Base-by-base conservation (phyloP, 2,797 vertebrate genomes). In the Anomalospiza imberbis region DNA sequence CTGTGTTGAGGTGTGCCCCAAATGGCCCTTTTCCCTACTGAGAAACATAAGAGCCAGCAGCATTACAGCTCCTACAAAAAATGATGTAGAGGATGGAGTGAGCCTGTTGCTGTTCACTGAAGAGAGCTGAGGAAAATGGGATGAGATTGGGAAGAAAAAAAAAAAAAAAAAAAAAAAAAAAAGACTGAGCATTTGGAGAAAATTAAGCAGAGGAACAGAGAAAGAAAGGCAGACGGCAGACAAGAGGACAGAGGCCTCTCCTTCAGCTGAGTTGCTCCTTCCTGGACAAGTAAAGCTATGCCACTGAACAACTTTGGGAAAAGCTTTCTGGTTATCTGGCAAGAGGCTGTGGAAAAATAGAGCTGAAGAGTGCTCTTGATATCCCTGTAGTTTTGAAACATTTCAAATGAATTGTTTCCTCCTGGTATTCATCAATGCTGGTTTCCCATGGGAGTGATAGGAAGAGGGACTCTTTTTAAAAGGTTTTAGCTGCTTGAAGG, bases 211-310 rank as follows among this genome's bases (percentile, higher is more conserved):
- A 66, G 13, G 2, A 78, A 62, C 3, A 73, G 36, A 58, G 32
- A 63, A 55, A 70, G 17, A 70, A 89, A 85, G 20, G 13, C 10
- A 78, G 28, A 44, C 10, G 32, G 13, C 10, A 78, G 28, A 44
- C 10, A 32, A 77, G 34, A 65, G 17, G 20, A 73, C 21, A 88
- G 29, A 40, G 47, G 22, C 8, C 2, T 65, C 38, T 61, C 13
- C 34, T 85, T 83, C 55, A n/a, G 10, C 19, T 20, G 14, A 12
- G 6, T 68, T 72, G 13, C 50, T 92, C n/a, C 55, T 75, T 86
- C 34, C 17, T 68, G n/a, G 54, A 19, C 31, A 32, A 0, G 0
- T 9, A 83, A 22, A 79, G 15, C 36, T 57, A 22, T 66, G n/a
- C n/a, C 66, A 57, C 11, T 42, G 48, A 90, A 65, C 5, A 70